Conservation (phyloP, 2,888 invertebrate species). For the Drosophila macrothrix region DNA sequence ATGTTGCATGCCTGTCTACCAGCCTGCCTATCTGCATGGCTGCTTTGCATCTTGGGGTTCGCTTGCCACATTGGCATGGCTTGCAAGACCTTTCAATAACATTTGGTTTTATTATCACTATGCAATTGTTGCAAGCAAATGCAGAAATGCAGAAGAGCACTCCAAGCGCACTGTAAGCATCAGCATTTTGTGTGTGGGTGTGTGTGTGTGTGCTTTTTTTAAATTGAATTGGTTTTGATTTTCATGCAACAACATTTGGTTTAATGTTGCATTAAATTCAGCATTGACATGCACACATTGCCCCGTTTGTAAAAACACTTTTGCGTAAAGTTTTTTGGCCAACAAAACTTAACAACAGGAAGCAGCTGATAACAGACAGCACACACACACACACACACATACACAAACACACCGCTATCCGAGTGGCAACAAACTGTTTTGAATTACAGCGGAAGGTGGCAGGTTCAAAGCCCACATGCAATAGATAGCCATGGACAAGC, state of each 20-base stretch:
- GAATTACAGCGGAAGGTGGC: constrained; percentile 76
- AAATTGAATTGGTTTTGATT: constrained; percentile 70
- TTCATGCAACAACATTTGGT: constrained; percentile 46
- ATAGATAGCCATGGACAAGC: constrained; percentile 38
- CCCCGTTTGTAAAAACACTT: constrained; percentile 33
- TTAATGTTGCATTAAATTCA: constrained; percentile 55
- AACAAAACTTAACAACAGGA: constrained; percentile 75
- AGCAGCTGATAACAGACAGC: constrained; percentile 64
- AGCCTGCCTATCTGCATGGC: constrained; percentile 5
- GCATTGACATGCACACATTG: constrained; percentile 28
- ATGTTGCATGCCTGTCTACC: not conserved
- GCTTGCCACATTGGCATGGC: constrained; percentile 21
- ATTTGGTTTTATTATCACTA: constrained; percentile 75
- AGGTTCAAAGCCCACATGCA: constrained; percentile 63
- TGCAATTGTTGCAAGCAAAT: constrained; percentile 60
- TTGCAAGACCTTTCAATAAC: constrained; percentile 56
- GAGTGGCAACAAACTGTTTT: constrained; percentile 66
- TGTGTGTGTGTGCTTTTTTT: not conserved
- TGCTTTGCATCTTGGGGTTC: constrained; percentile 16
- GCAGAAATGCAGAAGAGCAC: constrained; percentile 39
- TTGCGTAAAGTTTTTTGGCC: constrained; percentile 60
- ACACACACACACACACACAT: constrained; percentile 10
- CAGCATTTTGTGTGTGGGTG: constrained; percentile 41
- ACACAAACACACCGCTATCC: constrained; percentile 52
- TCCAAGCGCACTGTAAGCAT: constrained; percentile 55